Evolutionary conservation across 2,797 vertebrate species (phyloP), one percentile per base, ranked within the genome.

Genomic region (Delichon dasypus): DNA sequence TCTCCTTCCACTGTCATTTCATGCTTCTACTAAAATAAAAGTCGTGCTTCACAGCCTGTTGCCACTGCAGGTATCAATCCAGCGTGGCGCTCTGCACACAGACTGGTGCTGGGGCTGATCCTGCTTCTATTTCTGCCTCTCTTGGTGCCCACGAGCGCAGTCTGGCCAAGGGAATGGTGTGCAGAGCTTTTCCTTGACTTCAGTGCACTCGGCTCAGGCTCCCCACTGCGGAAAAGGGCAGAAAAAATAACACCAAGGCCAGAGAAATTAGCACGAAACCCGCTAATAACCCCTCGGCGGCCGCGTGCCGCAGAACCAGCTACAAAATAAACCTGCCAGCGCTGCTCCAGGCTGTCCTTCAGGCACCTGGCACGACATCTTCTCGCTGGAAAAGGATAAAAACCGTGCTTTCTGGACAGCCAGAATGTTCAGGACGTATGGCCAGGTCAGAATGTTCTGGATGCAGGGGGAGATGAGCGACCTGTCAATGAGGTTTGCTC

Each of bases 391-490:
- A 47, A 90, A 50, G 16, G 23, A 36, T 0, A 55, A 40, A 34
- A 86, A 1, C 6, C 6, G 6, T 6, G 5, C 18, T 76, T 77
- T 26, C 7, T 5, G 36, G 84, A 15, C 53, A 73, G 20, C 51
- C 75, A 78, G 78, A 48, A 73, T 2, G 44, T 81, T 81, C 87
- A 73, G 87, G 90, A 68, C 2, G 5, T 45, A 22, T 29, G 36
- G 70, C 4, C 40, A 48, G 62, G 9, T 80, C 74, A 81, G 94
- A 89, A 84, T 8, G 61, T 94, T 92, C 93, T 89, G 89, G 93
- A 62, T 30, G 16, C 65, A 74, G 51, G 29, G 51, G 62, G 18
- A 38, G 36, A 66, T 0, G 2, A 72, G 66, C 0, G 4, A 60
- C n/a, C 66, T 16, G 3, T 54, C 61, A 72, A 68, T 71, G 70